Evolutionary conservation across 2,797 vertebrate genomes (phyloP), one percentile per base, ranked within the genome.

Genomic region (Cirrhinus mrigala): DNA sequence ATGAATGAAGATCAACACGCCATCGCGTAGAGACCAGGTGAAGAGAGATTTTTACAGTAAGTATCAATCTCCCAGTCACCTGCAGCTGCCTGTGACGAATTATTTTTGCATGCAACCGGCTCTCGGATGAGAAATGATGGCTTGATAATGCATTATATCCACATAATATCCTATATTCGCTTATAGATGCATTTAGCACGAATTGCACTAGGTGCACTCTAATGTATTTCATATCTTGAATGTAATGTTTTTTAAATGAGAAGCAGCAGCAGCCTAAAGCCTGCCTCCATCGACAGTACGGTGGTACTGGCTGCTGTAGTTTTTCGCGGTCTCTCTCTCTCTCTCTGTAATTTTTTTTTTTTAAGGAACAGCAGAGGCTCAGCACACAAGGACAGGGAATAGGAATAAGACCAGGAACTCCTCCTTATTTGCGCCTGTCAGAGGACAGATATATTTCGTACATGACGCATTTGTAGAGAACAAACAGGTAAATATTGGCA

Each of bases 191-290:
- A 46, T 76, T 44, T 69, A 66, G 76, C 58, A 10, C 66, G 86
- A 14, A 22, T 18, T 52, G 44, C 46, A 86, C 87, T 90, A 90
- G 91, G 91, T 91, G 90, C 90, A 91, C 92, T 90, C 89, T 90
- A 60, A 71, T 83, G 62, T 76, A 74, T 89, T 89, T 87, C 84
- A 84, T 87, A 83, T 87, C 82, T 87, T 81, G 77, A 24, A 86
- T 81, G 92, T 90, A 92, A 92, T 94, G 82, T n/a, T 16, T 94
- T 94, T 92, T 91, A 82, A 92, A 84, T 69, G 46, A 68, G 56
- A 90, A 86, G 92, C 93, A 94, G 94, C 92, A 92, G 92, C 92
- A 94, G 93, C 89, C 88, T 85, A 91, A 92, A 93, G 90, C 91
- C 94, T 90, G 93, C 94, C 94, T 93, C 92, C 93, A 82, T 89